Conservation (phyloP, 2,113 vertebrate genomes). For the Podiceps cristatus region DNA sequence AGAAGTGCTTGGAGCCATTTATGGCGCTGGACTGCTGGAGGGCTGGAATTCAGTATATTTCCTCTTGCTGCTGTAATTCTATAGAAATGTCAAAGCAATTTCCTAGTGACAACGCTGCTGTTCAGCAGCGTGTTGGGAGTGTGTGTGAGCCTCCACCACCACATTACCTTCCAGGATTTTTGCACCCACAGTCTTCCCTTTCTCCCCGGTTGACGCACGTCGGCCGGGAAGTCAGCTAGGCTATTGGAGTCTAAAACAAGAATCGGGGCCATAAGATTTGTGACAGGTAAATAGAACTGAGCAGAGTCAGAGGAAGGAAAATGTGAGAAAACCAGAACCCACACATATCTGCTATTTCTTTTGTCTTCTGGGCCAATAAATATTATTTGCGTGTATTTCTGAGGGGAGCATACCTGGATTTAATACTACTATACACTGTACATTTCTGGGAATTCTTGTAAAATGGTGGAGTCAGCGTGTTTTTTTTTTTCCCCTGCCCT, state of each 20-base stretch:
- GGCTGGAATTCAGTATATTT: neutral
- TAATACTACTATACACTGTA: neutral
- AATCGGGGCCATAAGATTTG: neutral
- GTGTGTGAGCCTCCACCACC: neutral
- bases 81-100: neutral
- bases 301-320: neutral
- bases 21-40: neutral
- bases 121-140: neutral
- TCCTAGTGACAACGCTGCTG: neutral
- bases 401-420: neutral
- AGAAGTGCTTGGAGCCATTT: neutral
- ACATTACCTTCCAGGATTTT: neutral
- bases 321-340: neutral
- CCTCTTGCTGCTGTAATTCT: neutral
- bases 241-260: neutral
- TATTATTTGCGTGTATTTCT: neutral
- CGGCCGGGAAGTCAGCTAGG: neutral
- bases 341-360: neutral
- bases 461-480: neutral
- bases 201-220: too few relatives aligned
- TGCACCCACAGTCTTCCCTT: neutral
- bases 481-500: neutral
- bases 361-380: too few relatives aligned
- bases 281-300: neutral
- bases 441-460: neutral